Base-by-base conservation (phyloP, 2,113 vertebrate genomes). In the Diglossa brunneiventris region DNA sequence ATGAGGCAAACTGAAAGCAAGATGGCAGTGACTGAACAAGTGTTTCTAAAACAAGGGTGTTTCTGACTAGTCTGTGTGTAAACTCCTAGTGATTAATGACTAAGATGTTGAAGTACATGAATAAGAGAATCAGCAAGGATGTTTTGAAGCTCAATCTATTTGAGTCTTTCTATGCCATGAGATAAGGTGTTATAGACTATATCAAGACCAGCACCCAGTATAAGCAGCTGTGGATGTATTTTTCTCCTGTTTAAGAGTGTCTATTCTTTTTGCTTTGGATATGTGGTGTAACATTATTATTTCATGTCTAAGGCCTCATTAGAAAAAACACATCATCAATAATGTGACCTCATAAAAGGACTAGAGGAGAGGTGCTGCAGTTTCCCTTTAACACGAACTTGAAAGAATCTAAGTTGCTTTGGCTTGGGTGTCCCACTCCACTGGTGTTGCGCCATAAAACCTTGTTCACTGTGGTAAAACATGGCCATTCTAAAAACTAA, bases 1-100 rank as follows among this genome's bases (percentile, higher is more conserved):
- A 64, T 72, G 73, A 68, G 69, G 58, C 81, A 94, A 95, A 94
- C 77, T 55, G 72, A 70, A 89, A 82, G 77, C 37, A 94, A 91
- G 92, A 96, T 89, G 83, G 52, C 76, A 93, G 39, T 76, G 83
- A 47, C 18, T 89, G 83, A 92, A 75, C 42, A 35, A 75, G 44
- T 47, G n/a, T 80, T 93, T 94, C 69, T 82, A 31, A 90, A 87
- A 58, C 41, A 82, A 78, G 31, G 2, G 13, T 67, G 23, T 10
- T 75, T 92, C 74, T 94, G 28, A 81, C 37, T 44, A 19, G 11
- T 23, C 22, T 76, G 2, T 78, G 37, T 91, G 55, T 46, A 64
- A 94, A 87, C 66, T 89, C 46, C 12, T 24, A 14, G 44, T 62
- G 76, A 56, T 72, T 44, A 62, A 47, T 39, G 11, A 30, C 23